Conservation (phyloP, 2,113 vertebrate species). For the Pterocles burchelli region DNA sequence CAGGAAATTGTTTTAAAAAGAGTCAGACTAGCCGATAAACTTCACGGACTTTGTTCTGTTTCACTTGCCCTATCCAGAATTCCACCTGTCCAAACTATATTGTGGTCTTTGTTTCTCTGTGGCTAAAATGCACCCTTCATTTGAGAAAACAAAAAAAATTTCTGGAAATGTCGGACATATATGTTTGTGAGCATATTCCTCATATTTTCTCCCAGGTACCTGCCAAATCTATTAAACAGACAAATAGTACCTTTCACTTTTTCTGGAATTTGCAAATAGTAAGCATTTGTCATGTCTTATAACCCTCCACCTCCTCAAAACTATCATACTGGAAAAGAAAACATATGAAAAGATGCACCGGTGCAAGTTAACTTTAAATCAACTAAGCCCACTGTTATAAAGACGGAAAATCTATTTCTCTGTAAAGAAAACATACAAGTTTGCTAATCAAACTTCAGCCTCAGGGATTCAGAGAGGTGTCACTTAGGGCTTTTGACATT, state of each 20-base stretch:
- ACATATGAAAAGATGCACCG: neutral
- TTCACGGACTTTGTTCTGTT: neutral
- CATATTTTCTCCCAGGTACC: neutral
- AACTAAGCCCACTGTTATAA: neutral
- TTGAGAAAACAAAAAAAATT: neutral
- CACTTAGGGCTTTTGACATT: neutral
- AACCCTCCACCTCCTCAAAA: neutral
- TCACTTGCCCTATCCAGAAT: neutral
- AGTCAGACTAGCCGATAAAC: neutral
- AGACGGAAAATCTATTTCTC: conserved; percentile 1
- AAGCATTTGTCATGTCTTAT: neutral
- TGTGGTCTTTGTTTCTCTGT: neutral
- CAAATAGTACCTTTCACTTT: neutral
- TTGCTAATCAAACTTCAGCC: neutral
- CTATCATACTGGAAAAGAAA: conserved; percentile 40
- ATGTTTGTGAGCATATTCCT: neutral
- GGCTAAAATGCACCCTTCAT: conserved; percentile 11
- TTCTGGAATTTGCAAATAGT: conserved; percentile 42
- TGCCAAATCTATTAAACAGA: conserved; percentile 3
- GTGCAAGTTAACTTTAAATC: neutral
- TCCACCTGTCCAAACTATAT: neutral
- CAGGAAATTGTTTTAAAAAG: neutral
- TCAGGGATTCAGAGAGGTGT: neutral
- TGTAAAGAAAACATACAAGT: neutral
- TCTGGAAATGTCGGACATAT: neutral